Base-by-base conservation (phyloP, 1,140 invertebrate species). In the Agraylea sexmaculata region DNA sequence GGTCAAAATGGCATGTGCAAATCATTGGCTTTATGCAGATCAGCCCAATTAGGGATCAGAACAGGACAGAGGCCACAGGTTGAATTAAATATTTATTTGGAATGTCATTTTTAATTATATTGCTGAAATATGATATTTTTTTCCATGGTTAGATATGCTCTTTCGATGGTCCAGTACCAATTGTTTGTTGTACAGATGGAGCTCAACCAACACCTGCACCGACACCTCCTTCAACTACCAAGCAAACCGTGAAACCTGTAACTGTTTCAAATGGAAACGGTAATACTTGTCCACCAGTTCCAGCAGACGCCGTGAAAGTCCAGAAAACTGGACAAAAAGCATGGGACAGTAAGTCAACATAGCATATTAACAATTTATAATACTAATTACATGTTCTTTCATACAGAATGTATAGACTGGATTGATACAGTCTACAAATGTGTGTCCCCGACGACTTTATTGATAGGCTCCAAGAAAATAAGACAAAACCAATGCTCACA, bases 391-490 rank as follows among this genome's bases (percentile, higher is more conserved):
- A 15, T 16, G 4, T 37, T 39, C 29, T 39, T 28, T 39, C 6
- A 31, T 41, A 15, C 36, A 46, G 45, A 46, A 19, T 46, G 45
- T 19, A 46, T 46, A 20, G 45, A 42, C 11, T 33, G 33, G 11
- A 17, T 28, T 1, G 22, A 42, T 4, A 10, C 7, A 7, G 22
- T 46, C 4, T 37, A 21, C 11, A 27, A 28, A n/a, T 46, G 45
- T 21, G 12, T 2, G 20, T 12, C 16, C 6, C 32, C 12, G 12
- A 3, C 12, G 11, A 18, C 19, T 8, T 17, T 38, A 12, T 20
- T 22, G 8, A 11, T 16, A 1, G 31, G 16, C 2, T n/a, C 28
- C 3, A 13, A 12, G 4, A 41, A 37, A 31, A 30, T 38, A 4
- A 20, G 45, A 7, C 15, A 12, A 3, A 23, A 38, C 29, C 15